phyloP scores from a whole-genome alignment of 2,888 invertebrate genomes.

The Mythimna lalbum region DNA sequence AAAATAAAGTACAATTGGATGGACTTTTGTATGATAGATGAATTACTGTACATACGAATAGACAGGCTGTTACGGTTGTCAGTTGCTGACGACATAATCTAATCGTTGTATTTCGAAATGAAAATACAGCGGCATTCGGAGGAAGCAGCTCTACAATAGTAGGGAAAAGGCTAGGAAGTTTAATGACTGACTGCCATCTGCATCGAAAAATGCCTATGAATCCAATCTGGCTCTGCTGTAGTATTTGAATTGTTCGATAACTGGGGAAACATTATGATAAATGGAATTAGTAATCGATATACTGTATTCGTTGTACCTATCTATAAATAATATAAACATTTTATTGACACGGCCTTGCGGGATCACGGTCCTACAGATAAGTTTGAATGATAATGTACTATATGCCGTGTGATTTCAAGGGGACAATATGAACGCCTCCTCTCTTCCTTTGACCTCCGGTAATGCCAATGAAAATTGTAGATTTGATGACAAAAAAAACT shows the following conservation, averaged over 20 bases:
- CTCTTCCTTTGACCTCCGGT: background rate
- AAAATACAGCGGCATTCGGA: background rate
- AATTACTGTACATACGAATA: conserved; percentile 22
- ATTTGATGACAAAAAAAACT: background rate
- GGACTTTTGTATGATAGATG: conserved; percentile 59
- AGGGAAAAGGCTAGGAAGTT: background rate
- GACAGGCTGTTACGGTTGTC: conserved; percentile 32
- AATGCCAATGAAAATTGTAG: too few species aligned
- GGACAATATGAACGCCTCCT: background rate
- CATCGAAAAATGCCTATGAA: background rate
- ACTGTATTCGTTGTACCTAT: conserved; percentile 3
- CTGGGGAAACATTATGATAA: background rate
- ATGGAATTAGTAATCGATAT: conserved; percentile 11
- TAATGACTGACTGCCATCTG: background rate
- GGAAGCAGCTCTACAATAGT: background rate
- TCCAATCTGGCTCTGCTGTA: background rate
- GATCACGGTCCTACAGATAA: conserved; percentile 20
- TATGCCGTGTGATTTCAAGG: conserved; percentile 2
- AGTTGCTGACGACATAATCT: background rate
- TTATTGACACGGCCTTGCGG: conserved; percentile 29
- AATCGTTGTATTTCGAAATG: background rate
- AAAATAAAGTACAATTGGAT: conserved; percentile 62
- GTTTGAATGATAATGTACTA: conserved; percentile 18
- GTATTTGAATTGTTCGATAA: background rate
- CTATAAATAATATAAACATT: conserved; percentile 7